Evolutionary conservation across 2,113 vertebrate species (phyloP), one percentile per base, ranked within the genome.

Genomic region (Ranitomeya imitator): DNA sequence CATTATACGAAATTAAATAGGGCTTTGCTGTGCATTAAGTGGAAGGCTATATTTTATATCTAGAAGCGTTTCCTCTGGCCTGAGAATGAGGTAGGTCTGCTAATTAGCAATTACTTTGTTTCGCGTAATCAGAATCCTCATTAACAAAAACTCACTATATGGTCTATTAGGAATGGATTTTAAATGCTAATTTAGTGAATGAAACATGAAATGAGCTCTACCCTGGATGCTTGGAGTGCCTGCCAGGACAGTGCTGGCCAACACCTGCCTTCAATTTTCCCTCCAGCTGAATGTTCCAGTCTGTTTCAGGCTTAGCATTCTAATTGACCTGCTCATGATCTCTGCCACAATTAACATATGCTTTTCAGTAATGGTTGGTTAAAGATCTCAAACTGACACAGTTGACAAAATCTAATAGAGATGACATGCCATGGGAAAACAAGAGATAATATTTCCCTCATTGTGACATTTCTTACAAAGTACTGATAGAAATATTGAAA

Each of bases 241-340:
- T 92, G 93, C 94, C 95, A 95, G 93, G 93, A 91, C 93, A 95
- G 92, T 80, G 93, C 94, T 94, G 95, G 94, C 94, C 89, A 85
- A 94, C 94, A 95, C 94, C 95, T 96, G 94, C 95, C 94, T 95
- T 90, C 90, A 91, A 95, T 96, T 93, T 94, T 95, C 96, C 97
- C 96, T 97, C 95, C 95, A 97, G 97, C 95, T 92, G 94, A 96
- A 96, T 95, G 95, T 96, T 95, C 94, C 94, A 93, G 95, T 95
- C 94, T 91, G 95, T 95, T 96, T 94, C 94, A 95, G 95, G 95
- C 96, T 96, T 96, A 96, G 95, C 96, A 93, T 95, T 94, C 95
- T 96, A 96, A 95, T 94, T 96, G 97, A 97, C 97, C 97, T 94
- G 96, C 95, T 96, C 97, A 96, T 97, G 97, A 99, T 98, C 97